These are phyloP conservation scores for Caenorhabditis becei DNA, from an alignment of 2,888 invertebrate genomes.

Conservation along the genomic window DNA sequence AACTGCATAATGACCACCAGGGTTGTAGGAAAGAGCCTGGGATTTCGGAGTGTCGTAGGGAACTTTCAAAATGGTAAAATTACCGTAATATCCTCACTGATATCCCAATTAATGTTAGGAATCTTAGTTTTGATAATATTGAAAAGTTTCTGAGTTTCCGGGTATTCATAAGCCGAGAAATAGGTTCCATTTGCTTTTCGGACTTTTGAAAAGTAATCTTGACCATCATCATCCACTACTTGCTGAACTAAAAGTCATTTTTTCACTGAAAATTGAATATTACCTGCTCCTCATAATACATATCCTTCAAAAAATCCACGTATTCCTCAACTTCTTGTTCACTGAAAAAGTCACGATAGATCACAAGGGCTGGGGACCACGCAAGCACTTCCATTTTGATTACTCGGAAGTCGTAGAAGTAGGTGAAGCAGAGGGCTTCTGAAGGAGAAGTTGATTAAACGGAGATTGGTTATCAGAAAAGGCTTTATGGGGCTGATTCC, in stretches of 20 bases:
- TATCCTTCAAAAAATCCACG: background rate
- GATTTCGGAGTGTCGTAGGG: background rate
- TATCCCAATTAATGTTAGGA: conserved; percentile 17
- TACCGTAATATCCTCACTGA: conserved; percentile 20
- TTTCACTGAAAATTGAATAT: background rate
- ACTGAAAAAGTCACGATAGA: conserved; percentile 35
- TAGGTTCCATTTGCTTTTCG: conserved; percentile 44
- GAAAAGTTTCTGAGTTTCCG: background rate
- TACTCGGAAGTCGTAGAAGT: background rate
- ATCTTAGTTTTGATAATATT: background rate
- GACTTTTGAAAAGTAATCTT: background rate
- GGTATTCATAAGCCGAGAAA: background rate
- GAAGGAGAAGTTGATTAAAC: background rate
- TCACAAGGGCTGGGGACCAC: conserved; percentile 31
- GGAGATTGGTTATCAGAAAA: background rate
- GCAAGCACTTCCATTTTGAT: conserved; percentile 43
- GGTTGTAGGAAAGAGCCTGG: conserved; percentile 68
- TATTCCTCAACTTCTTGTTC: conserved; percentile 12
- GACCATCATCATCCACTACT: conserved; percentile 38
- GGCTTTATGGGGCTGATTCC: background rate
- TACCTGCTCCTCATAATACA: conserved; percentile 23
- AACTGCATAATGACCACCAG: conserved; percentile 74
- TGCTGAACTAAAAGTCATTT: conserved; percentile 18
- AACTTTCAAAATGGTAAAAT: background rate
- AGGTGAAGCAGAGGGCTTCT: conserved; percentile 15